Percentiles rank a stretch among this genome's conserved stretches.
Conservation (phyloP, 1,140 invertebrate genomes). For the Aphidius ervi region DNA sequence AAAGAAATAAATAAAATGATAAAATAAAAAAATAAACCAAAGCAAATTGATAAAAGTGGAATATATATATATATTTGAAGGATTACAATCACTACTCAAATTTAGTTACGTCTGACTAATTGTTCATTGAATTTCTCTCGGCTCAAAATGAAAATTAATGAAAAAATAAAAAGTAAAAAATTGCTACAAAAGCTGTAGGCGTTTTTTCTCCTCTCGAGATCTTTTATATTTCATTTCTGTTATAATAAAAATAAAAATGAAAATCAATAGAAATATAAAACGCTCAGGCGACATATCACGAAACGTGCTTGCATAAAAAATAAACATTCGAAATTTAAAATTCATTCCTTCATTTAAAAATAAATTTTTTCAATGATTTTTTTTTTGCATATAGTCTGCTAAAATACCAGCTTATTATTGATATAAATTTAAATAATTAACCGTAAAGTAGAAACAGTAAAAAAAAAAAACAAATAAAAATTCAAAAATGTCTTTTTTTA, state of each 20-base stretch:
- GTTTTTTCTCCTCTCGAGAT: not conserved
- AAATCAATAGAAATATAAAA: not conserved
- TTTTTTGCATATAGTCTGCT: no score
- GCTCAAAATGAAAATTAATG: constrained; percentile 1
- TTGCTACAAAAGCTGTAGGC: not conserved
- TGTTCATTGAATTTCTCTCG: constrained; percentile 12
- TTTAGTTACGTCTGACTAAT: constrained; percentile 3
- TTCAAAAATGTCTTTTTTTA: no score
- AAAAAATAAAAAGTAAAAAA: not conserved
- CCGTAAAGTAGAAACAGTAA: no score
- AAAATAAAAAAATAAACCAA: constrained; percentile 3
- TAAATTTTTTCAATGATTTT: no score
- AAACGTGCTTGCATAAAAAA: no score
- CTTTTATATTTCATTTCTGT: not conserved
- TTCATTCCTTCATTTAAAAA: no score
- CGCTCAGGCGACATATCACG: not conserved
- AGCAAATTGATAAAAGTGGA: constrained; percentile 1
- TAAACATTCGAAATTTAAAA: no score
- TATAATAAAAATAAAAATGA: not conserved
- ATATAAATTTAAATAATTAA: no score
- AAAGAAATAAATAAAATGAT: not conserved
- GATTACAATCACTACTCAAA: constrained; percentile 17
- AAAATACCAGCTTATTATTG: no score
- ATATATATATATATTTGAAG: constrained; percentile 1
- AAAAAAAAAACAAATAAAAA: no score